phyloP scores from a whole-genome alignment of 1,140 invertebrate genomes.

The Oedothorax gibbosus region DNA sequence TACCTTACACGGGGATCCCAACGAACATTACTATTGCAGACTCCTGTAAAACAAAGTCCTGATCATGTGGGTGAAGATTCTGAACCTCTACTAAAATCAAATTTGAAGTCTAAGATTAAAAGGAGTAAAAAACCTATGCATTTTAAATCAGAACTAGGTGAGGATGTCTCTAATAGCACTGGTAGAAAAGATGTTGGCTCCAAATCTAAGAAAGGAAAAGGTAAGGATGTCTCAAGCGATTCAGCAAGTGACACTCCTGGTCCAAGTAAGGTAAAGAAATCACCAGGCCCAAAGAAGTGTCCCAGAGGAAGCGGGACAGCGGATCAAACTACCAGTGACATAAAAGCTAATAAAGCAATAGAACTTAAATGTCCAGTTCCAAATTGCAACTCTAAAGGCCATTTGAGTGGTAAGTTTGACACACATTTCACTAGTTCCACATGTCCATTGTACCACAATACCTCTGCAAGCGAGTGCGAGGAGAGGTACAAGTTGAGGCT shows the following conservation, averaged over 20 bases:
- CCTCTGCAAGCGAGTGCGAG: conserved; percentile 83
- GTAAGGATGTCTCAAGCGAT: conserved; percentile 43
- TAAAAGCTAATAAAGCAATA: conserved; percentile 54
- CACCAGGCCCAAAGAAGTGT: conserved; percentile 37
- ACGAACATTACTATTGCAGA: conserved; percentile 18
- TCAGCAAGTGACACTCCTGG: conserved; percentile 46
- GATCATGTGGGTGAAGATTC: conserved; percentile 54
- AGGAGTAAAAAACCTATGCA: conserved; percentile 3
- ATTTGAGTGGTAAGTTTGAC: conserved; percentile 84
- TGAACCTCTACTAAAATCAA: conserved; percentile 3
- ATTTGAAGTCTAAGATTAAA: neutral
- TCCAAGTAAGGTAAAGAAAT: neutral
- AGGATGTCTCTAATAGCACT: conserved; percentile 24
- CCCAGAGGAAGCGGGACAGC: conserved; percentile 6
- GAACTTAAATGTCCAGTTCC: conserved; percentile 86
- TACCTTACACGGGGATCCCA: conserved; percentile 43
- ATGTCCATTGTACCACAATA: conserved; percentile 92
- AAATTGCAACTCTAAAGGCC: conserved; percentile 89
- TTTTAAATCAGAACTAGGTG: conserved; percentile 12
- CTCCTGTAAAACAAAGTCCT: conserved; percentile 23
- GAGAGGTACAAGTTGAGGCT: conserved; percentile 70
- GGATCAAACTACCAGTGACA: neutral
- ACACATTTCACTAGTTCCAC: conserved; percentile 88
- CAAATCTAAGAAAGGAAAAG: conserved; percentile 42
- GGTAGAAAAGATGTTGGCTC: conserved; percentile 19